phyloP scores from a whole-genome alignment of 2,888 invertebrate genomes.

The Melanostoma mellinum region DNA sequence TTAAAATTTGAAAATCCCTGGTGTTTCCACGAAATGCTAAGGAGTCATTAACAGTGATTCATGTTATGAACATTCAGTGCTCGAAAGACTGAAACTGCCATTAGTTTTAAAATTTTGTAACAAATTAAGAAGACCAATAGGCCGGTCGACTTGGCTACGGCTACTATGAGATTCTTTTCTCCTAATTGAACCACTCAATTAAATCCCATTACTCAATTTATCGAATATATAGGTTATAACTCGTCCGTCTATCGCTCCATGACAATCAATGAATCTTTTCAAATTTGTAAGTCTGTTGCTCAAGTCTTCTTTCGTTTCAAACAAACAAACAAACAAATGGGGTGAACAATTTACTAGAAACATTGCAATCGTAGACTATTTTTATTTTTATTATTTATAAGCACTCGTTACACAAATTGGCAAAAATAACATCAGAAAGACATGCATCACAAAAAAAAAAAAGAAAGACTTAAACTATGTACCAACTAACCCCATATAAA shows the following conservation, averaged over 20 bases:
- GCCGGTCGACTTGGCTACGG: constrained; percentile 12
- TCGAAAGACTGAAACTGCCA: constrained; percentile 52
- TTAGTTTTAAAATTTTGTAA: constrained; percentile 25
- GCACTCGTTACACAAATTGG: constrained; percentile 58
- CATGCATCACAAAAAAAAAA: not conserved
- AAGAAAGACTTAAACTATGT: constrained; percentile 5
- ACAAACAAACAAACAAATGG: not conserved
- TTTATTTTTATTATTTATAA: constrained; percentile 27
- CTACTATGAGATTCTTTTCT: constrained; percentile 32
- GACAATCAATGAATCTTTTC: constrained; percentile 8
- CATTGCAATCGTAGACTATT: constrained; percentile 49
- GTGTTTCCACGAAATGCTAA: constrained; percentile 38
- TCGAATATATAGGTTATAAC: constrained; percentile 61
- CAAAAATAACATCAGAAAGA: constrained; percentile 30
- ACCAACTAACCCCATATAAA: constrained; percentile 21
- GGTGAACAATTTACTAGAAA: constrained; percentile 22
- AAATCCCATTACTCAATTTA: constrained; percentile 58
- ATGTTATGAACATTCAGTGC: constrained; percentile 21
- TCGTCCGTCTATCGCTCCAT: not conserved
- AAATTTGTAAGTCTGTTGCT: not conserved
- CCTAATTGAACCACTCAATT: constrained; percentile 49
- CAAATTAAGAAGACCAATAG: constrained; percentile 56
- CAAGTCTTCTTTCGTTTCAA: constrained; percentile 14
- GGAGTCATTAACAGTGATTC: constrained; percentile 42
- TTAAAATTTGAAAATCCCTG: constrained; percentile 2